Evolutionary conservation across 2,113 vertebrate genomes (phyloP).

Genomic region (zebrafish (Danio rerio)): DNA sequence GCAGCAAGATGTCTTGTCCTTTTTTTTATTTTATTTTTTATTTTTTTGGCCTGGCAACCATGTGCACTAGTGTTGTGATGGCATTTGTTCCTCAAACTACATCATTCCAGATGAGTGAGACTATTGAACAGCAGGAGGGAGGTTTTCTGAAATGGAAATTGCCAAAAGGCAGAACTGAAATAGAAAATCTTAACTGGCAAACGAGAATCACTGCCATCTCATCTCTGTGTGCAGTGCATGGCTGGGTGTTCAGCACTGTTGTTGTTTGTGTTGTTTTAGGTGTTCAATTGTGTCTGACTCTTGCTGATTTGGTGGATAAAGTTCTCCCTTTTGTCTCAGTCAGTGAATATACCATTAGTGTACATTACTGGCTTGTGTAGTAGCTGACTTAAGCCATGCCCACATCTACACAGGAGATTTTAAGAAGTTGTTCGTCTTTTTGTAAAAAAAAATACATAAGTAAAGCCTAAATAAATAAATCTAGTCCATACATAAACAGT

Average conservation of each 20-base stretch:
- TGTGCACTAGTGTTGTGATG: conserved; percentile 1
- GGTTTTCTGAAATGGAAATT: conserved; percentile 30
- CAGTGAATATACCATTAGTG: neutral
- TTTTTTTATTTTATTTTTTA: neutral
- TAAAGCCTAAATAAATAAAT: too few relatives aligned
- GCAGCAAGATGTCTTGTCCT: conserved; percentile 30
- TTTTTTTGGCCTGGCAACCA: neutral
- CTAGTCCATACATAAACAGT: too few relatives aligned
- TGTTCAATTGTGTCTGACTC: neutral
- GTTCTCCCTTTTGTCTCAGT: neutral
- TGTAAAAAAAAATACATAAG: too few relatives aligned
- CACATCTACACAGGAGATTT: too few relatives aligned
- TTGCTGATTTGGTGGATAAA: neutral
- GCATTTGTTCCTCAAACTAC: conserved; percentile 34
- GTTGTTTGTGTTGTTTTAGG: neutral
- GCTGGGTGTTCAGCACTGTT: neutral
- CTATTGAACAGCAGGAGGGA: conserved; percentile 23
- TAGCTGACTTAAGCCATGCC: neutral
- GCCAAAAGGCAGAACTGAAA: conserved; percentile 24
- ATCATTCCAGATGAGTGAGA: conserved; percentile 32
- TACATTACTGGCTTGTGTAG: neutral
- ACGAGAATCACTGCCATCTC: neutral
- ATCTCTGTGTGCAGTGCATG: neutral
- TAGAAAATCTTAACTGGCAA: conserved; percentile 20
- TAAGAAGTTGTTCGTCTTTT: too few relatives aligned